phyloP scores from a whole-genome alignment of 2,888 invertebrate species.

The Tipula vernalis region DNA sequence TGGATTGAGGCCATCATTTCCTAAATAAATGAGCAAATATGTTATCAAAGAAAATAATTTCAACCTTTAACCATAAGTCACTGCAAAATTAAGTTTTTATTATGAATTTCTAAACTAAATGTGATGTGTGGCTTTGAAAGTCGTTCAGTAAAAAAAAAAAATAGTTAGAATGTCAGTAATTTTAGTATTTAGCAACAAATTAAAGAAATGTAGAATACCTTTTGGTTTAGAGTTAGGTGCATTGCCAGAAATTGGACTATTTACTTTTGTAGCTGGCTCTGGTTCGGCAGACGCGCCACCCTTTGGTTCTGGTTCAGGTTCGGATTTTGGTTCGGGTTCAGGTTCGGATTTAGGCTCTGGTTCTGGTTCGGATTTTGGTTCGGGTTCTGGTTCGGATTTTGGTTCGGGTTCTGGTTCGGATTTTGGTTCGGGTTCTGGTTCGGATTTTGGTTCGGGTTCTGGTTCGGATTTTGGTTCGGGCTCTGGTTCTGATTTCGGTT shows the following conservation, averaged over 20 bases:
- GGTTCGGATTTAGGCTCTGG: constrained; percentile 29
- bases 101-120: background rate
- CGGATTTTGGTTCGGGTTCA: constrained; percentile 34
- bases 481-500: constrained; percentile 34
- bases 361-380: constrained; percentile 36
- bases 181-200: constrained; percentile 16
- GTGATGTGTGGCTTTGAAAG: constrained; percentile 11
- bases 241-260: constrained; percentile 20
- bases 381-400: constrained; percentile 33
- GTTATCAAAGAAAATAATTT: constrained; percentile 12
- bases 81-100: background rate
- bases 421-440: constrained; percentile 38
- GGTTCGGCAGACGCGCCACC: constrained; percentile 24
- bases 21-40: background rate
- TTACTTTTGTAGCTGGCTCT: constrained; percentile 26
- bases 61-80: constrained; percentile 7
- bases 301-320: constrained; percentile 33
- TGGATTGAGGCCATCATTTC: constrained; percentile 34
- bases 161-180: background rate
- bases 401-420: constrained; percentile 32
- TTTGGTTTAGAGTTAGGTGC: constrained; percentile 17
- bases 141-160: background rate
- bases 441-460: constrained; percentile 34
- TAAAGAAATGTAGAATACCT: constrained; percentile 17
- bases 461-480: constrained; percentile 35